These are phyloP conservation scores for Huso huso DNA, from an alignment of 2,797 vertebrate genomes.

Conservation along the genomic window DNA sequence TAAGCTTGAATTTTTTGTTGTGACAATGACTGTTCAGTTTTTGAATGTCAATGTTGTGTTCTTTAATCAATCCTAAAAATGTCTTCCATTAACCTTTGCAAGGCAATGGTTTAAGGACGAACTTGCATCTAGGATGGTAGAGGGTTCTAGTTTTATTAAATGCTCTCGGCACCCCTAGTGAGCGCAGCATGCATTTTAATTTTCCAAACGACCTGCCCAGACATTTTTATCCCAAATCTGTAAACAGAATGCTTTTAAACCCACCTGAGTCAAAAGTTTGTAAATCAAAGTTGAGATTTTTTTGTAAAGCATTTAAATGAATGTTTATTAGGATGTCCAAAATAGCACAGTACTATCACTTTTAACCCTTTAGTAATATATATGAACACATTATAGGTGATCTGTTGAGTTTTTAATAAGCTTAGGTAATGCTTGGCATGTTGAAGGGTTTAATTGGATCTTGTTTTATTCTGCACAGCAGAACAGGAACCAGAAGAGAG, in stretches of 20 bases:
- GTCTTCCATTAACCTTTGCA: constrained; percentile 15
- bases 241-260: not conserved
- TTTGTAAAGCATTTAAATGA: too few species aligned
- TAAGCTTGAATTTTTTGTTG: too few species aligned
- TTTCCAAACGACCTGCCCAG: constrained; percentile 21
- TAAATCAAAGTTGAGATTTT: too few species aligned
- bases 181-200: constrained; percentile 24
- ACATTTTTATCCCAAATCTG: not conserved
- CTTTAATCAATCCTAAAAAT: constrained; percentile 18
- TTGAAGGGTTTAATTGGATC: not conserved
- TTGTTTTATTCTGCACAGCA: constrained; percentile 26
- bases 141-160: constrained; percentile 12
- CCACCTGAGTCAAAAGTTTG: too few species aligned
- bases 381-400: too few species aligned
- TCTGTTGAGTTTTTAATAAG: too few species aligned
- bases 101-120: not conserved
- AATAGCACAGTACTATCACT: too few species aligned
- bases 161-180: constrained; percentile 5
- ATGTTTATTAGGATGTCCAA: too few species aligned
- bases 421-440: too few species aligned
- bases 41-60: not conserved
- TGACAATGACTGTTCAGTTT: not conserved
- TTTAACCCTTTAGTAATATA: too few species aligned
- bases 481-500: constrained; percentile 77
- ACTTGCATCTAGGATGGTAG: not conserved